Conservation (phyloP, 1,140 invertebrate genomes). For the Papilio aristodemus region DNA sequence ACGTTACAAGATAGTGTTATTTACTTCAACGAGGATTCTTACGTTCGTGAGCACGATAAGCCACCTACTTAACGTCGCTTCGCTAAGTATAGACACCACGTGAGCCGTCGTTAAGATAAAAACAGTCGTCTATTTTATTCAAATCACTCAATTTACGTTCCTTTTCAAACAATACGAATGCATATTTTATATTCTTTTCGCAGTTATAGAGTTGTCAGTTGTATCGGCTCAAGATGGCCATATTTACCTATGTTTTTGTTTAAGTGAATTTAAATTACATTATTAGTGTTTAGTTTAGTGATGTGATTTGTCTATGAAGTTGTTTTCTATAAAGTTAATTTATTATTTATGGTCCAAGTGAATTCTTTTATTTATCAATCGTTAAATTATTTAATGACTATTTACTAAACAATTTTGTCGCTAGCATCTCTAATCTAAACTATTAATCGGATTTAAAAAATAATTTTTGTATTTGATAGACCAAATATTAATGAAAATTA, state of each 20-base stretch:
- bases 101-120: slow-evolving; percentile 46
- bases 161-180: slow-evolving; percentile 38
- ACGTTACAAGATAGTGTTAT: slow-evolving; percentile 19
- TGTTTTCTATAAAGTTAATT: slow-evolving; percentile 18
- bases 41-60: slow-evolving; percentile 11
- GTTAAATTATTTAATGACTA: neutral
- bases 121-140: slow-evolving; percentile 43
- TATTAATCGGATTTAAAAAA: too few relatives aligned
- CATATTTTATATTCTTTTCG: slow-evolving; percentile 25
- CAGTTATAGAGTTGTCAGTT: slow-evolving; percentile 23
- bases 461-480: too few relatives aligned
- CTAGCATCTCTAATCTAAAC: too few relatives aligned
- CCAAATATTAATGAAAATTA: too few relatives aligned
- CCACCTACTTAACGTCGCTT: slow-evolving; percentile 37
- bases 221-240: neutral
- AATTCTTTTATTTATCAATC: neutral
- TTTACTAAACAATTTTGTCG: too few relatives aligned
- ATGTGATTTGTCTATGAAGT: slow-evolving; percentile 20
- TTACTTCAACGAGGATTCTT: slow-evolving; percentile 14
- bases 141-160: slow-evolving; percentile 50
- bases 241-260: slow-evolving; percentile 7
- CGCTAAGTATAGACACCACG: slow-evolving; percentile 37
- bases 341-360: slow-evolving; percentile 32
- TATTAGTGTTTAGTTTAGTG: slow-evolving; percentile 15
- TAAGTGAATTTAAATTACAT: slow-evolving; percentile 36